Percentiles rank a stretch among this genome's conserved stretches.
Evolutionary conservation across 2,888 invertebrate species (phyloP).

Genomic region (Hirtodrosophila confusa): DNA sequence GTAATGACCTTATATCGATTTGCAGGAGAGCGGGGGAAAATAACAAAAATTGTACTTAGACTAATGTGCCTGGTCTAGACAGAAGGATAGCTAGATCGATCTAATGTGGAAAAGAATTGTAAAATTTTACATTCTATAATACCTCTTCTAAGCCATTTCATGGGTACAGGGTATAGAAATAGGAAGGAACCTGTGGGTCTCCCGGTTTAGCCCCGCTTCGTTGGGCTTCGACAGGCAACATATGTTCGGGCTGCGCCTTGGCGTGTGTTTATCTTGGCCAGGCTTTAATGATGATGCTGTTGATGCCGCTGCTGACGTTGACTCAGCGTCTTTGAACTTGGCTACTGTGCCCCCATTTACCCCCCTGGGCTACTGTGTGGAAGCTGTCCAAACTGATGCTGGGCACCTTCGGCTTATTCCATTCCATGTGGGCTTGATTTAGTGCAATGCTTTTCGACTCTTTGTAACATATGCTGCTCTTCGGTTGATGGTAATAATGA

Average conservation of each 20-base stretch:
- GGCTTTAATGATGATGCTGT: slow-evolving; percentile 66
- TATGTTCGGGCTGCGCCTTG: slow-evolving; percentile 69
- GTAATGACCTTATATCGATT: too few species aligned
- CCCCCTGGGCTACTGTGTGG: slow-evolving; percentile 60
- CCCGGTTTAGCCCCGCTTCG: slow-evolving; percentile 35
- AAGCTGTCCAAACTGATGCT: slow-evolving; percentile 65
- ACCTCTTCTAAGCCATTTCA: too few species aligned
- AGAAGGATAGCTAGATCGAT: too few species aligned
- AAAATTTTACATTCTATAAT: too few species aligned
- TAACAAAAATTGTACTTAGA: too few species aligned
- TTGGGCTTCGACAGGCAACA: slow-evolving; percentile 64
- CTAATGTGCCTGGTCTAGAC: too few species aligned
- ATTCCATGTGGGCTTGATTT: slow-evolving; percentile 71
- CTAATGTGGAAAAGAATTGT: too few species aligned
- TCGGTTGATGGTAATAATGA: slow-evolving; percentile 34
- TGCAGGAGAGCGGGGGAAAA: too few species aligned
- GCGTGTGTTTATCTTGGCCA: slow-evolving; percentile 71
- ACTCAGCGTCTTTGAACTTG: slow-evolving; percentile 42
- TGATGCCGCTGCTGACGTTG: slow-evolving; percentile 53
- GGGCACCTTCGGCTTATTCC: slow-evolving; percentile 34
- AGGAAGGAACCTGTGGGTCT: slow-evolving; percentile 48
- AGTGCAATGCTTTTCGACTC: slow-evolving; percentile 60
- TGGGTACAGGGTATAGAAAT: slow-evolving; percentile 27
- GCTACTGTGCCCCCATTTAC: slow-evolving; percentile 26
- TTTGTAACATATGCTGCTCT: slow-evolving; percentile 31